These are phyloP conservation scores for Pristionchus arcanus DNA, from an alignment of 2,888 invertebrate genomes.

Conservation along the genomic window DNA sequence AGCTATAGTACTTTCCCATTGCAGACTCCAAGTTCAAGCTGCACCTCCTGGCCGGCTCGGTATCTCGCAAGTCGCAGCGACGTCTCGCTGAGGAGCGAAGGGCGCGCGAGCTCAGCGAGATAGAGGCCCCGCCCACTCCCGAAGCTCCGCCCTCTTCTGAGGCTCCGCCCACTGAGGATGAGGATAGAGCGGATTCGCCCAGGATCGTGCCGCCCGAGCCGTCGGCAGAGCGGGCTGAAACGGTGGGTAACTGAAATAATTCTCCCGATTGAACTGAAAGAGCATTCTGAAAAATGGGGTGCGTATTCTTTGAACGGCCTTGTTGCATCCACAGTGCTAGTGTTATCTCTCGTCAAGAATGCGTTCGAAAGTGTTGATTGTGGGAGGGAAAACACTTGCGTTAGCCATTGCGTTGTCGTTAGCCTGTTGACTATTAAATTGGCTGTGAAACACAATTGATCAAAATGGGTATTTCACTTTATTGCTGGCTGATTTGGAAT, in stretches of 20 bases:
- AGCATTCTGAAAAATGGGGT: neutral
- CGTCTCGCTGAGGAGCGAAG: neutral
- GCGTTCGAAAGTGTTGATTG: too few relatives aligned
- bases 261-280: neutral
- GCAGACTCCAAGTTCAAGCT: conserved; percentile 60
- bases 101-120: neutral
- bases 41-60: conserved; percentile 64
- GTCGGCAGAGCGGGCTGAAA: neutral
- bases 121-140: conserved; percentile 24
- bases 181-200: neutral
- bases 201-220: neutral
- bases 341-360: too few relatives aligned
- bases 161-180: neutral
- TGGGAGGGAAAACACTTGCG: neutral
- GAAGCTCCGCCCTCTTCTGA: neutral
- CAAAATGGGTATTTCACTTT: neutral
- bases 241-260: neutral
- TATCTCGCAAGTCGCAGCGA: conserved; percentile 59
- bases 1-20: neutral
- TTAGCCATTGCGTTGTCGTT: neutral
- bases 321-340: too few relatives aligned
- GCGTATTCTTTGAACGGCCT: neutral
- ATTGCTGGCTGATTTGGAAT: neutral
- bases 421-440: neutral
- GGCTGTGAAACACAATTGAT: neutral